Percentiles rank a stretch among this genome's conserved stretches.
Evolutionary conservation across 2,888 invertebrate genomes (phyloP).

Genomic region (Chrysopilus asiliformis): DNA sequence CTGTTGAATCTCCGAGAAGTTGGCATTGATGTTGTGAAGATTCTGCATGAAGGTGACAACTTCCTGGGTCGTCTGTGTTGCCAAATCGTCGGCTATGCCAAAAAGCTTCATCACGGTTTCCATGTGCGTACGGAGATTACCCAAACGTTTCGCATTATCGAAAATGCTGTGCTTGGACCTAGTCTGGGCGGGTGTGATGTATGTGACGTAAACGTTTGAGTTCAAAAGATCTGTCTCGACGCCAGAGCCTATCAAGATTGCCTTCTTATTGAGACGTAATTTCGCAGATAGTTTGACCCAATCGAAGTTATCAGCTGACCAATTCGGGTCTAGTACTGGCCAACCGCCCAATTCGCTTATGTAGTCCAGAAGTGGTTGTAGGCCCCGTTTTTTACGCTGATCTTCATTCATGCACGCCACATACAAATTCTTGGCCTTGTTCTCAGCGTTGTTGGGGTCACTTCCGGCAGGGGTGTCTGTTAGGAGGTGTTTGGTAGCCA

Average conservation of each 20-base stretch:
- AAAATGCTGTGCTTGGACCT: constrained; percentile 51
- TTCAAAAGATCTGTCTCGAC: constrained; percentile 81
- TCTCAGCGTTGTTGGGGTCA: constrained; percentile 51
- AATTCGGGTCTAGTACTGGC: constrained; percentile 54
- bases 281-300: constrained; percentile 55
- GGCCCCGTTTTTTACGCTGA: constrained; percentile 50
- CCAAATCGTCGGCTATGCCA: constrained; percentile 13
- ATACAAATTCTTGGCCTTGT: constrained; percentile 66
- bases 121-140: constrained; percentile 62
- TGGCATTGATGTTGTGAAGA: constrained; percentile 16
- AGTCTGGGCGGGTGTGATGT: constrained; percentile 74
- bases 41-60: constrained; percentile 18
- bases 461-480: neutral
- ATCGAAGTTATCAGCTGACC: constrained; percentile 49
- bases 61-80: constrained; percentile 14
- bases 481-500: too few relatives aligned
- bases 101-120: constrained; percentile 31
- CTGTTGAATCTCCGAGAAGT: constrained; percentile 9
- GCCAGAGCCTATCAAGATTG: constrained; percentile 63
- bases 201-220: constrained; percentile 68
- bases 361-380: constrained; percentile 50
- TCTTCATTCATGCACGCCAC: constrained; percentile 70
- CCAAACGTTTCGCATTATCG: constrained; percentile 35
- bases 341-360: constrained; percentile 64
- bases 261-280: constrained; percentile 62